A percentile compares a stretch with the other conserved stretches of the same genome.
Conservation (phyloP, 2,797 vertebrate genomes). For the Enteromius fasciolatus region DNA sequence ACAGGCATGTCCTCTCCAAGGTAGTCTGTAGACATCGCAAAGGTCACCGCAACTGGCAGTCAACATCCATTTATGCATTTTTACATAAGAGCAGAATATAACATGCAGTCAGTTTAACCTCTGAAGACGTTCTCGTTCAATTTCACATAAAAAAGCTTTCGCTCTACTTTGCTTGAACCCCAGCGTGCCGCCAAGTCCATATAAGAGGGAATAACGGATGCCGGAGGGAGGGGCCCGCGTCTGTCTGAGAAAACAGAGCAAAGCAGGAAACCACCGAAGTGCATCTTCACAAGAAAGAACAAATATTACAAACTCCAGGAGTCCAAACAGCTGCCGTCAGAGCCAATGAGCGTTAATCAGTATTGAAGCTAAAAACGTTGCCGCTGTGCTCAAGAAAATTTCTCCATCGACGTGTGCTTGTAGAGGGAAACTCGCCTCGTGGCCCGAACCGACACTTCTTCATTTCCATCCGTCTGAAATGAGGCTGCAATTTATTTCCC, state of each 20-base stretch:
- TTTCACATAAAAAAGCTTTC: constrained; percentile 16
- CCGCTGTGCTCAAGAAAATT: constrained; percentile 73
- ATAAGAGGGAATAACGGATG: background rate
- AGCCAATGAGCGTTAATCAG: constrained; percentile 73
- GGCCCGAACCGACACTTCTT: constrained; percentile 60
- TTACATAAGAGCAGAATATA: constrained; percentile 50
- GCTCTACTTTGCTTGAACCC: constrained; percentile 8
- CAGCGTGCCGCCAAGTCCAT: background rate
- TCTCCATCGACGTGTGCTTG: constrained; percentile 78
- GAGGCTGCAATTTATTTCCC: constrained; percentile 81
- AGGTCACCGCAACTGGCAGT: constrained; percentile 59
- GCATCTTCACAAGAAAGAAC: constrained; percentile 63
- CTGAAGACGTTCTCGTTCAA: constrained; percentile 20
- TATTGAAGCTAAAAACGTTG: constrained; percentile 75
- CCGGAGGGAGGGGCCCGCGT: background rate
- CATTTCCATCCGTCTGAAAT: constrained; percentile 80
- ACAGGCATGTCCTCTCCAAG: constrained; percentile 64
- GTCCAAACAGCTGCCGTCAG: constrained; percentile 72
- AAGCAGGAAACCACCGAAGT: constrained; percentile 42
- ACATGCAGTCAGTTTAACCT: constrained; percentile 41
- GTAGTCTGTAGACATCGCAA: constrained; percentile 55
- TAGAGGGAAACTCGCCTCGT: constrained; percentile 4
- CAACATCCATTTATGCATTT: constrained; percentile 63
- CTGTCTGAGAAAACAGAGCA: constrained; percentile 29
- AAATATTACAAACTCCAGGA: constrained; percentile 67